Percentiles rank a stretch among this genome's conserved stretches.
phyloP scores from a whole-genome alignment of 35 echinoderm and acorn worm genomes.

The Apostichopus californicus region DNA sequence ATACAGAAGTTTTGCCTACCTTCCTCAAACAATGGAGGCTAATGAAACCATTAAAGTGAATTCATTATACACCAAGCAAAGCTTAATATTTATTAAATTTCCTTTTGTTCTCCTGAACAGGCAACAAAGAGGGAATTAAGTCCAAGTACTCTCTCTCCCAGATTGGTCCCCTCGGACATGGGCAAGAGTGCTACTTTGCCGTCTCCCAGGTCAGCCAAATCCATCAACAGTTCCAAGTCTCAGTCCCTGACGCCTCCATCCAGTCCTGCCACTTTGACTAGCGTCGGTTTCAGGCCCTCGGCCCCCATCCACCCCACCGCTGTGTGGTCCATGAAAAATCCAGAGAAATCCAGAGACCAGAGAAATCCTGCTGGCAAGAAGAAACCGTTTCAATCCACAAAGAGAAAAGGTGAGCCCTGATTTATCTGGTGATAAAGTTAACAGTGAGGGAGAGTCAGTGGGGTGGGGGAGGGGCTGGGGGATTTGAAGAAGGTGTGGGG shows the following conservation, averaged over 20 bases:
- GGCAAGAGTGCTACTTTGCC: conserved; percentile 56
- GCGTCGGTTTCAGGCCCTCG: conserved; percentile 68
- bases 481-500: no score
- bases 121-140: conserved; percentile 30
- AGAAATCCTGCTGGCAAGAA: conserved; percentile 69
- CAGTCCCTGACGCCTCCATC: conserved; percentile 42
- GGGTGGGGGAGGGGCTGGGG: no score
- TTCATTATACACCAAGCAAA: no score
- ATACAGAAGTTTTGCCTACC: no score
- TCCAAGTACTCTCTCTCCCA: conserved; percentile 27
- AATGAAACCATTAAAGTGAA: no score
- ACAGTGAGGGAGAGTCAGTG: no score
- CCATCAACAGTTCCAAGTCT: background rate
- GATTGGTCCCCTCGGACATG: conserved; percentile 43
- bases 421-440: no score
- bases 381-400: conserved; percentile 52
- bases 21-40: no score
- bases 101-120: background rate
- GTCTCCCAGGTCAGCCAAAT: conserved; percentile 38
- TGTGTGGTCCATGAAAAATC: conserved; percentile 65
- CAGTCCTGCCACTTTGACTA: conserved; percentile 60
- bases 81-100: no score
- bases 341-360: conserved; percentile 35
- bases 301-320: conserved; percentile 83
- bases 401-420: conserved; percentile 71